Evolutionary conservation across 1,140 invertebrate genomes (phyloP), one percentile per base, ranked within the genome.

Genomic region (Campodea augens): DNA sequence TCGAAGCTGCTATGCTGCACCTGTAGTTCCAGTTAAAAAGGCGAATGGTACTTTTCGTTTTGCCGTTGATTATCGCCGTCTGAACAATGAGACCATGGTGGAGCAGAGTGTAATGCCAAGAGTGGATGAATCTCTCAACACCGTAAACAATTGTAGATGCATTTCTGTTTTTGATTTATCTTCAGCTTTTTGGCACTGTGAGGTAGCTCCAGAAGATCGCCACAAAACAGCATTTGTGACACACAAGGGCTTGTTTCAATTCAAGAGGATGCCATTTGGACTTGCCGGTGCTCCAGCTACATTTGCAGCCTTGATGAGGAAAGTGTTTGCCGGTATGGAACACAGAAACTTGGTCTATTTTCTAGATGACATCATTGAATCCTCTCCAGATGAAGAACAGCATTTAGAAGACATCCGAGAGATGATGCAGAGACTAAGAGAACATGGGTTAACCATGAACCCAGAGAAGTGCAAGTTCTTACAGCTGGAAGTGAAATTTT

Each of bases 11-110:
- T n/a, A n/a, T n/a, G 52, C 58, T 5, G 58, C 60, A 0, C 69
- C 65, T 1, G 49, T 68, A 0, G 59, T 72, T 0, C 41, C 72
- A 12, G 61, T 71, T 0, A 53, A 57, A 47, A 76, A 75, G 46
- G 66, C 67, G 25, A 63, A 71, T 44, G 59, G 58, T 1, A 48
- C 48, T 0, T 49, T 51, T 1, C 39, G 67, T 13, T 67, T 70
- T 43, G 70, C 62, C 49, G 48, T 66, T 1, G 64, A 69, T 48
- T 66, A 58, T 47, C 42, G 66, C 2, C 21, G 42, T 5, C 47
- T 70, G 2, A 70, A 70, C 52, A n/a, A 21, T 0, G 45, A 57
- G 5, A 67, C 60, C 0, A 48, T 44, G 10, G 51, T 52, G 25
- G 59, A 64, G 36, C 40, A 47, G 42, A 63, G 49, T 48, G 64